Evolutionary conservation across 2,797 vertebrate species (phyloP), one percentile per base, ranked within the genome.

Genomic region (Myotis daubentonii): DNA sequence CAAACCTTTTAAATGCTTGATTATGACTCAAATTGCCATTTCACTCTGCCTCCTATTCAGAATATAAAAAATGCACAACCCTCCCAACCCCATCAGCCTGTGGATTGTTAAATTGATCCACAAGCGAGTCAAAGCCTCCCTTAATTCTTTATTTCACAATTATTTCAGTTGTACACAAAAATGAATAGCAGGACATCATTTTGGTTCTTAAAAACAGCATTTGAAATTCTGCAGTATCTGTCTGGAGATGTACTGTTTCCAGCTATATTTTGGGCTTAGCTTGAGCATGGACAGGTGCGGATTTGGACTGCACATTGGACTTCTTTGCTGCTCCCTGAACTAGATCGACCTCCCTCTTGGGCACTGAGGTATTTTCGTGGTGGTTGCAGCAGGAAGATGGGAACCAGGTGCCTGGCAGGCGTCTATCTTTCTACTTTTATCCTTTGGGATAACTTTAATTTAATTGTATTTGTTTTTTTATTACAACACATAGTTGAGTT

Each of bases 401-500:
- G 44, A 78, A 66, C 38, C 55, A 87, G 62, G 2, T 53, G 1
- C 36, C 65, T 36, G 20, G 30, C 15, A 83, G 19, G 12, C 12
- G 57, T 11, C 17, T 51, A 19, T n/a, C 57, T 72, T 85, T 71
- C 55, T 72, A 8, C 8, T 53, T 66, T 75, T 6, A 70, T 13
- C 20, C n/a, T 78, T 79, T 83, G 22, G 71, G 62, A n/a, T 87
- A 60, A 5, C 23, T 78, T 96, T 55, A 5, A 22, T 80, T 96
- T 55, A 55, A 13, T 71, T n/a, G 36, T n/a, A 28, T 89, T 44
- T 81, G 9, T 85, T 95, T 94, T 94, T 49, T 68, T 30, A 89
- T 68, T 92, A 79, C 0, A 87, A 36, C n/a, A 57, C n/a, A 41
- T 49, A 72, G 28, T 3, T 92, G 55, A 86, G 12, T 86, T 93